Conservation (phyloP, 2,113 vertebrate genomes). For the Epinephelus cyanopodus region DNA sequence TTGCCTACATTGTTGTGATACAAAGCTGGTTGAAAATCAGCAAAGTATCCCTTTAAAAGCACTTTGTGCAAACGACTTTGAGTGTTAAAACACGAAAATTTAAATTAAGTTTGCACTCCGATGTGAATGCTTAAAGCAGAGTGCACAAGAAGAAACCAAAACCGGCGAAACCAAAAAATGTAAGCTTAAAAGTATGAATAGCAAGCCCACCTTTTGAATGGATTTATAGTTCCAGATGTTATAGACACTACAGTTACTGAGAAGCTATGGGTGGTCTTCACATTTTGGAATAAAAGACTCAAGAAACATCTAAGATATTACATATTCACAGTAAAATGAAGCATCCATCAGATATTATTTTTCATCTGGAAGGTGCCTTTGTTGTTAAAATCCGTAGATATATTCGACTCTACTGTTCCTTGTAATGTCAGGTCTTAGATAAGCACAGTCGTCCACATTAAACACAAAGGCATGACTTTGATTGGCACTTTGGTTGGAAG, state of each 20-base stretch:
- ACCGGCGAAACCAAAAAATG: background rate
- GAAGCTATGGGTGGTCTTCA: background rate
- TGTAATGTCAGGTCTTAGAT: conserved; percentile 34
- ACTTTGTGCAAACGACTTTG: background rate
- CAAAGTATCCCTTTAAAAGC: too few species aligned
- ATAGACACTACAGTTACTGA: background rate
- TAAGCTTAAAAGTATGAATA: background rate
- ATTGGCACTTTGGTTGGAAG: conserved; percentile 45
- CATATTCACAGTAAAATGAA: conserved; percentile 1
- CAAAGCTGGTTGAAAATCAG: too few species aligned
- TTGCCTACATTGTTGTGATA: too few species aligned
- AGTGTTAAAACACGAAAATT: background rate
- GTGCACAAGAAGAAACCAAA: background rate
- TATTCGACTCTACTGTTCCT: conserved; percentile 25
- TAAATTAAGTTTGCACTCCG: background rate
- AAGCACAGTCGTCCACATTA: conserved; percentile 36
- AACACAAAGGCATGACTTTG: conserved; percentile 63
- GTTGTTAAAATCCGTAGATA: conserved; percentile 18
- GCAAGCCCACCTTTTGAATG: background rate
- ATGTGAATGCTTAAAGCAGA: background rate
- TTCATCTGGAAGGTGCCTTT: background rate
- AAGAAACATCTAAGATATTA: background rate
- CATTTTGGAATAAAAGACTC: background rate
- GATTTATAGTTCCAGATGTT: background rate
- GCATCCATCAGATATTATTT: conserved; percentile 11